Conservation (phyloP, 1,140 invertebrate species). For the Pseudomyrmex sp. region DNA sequence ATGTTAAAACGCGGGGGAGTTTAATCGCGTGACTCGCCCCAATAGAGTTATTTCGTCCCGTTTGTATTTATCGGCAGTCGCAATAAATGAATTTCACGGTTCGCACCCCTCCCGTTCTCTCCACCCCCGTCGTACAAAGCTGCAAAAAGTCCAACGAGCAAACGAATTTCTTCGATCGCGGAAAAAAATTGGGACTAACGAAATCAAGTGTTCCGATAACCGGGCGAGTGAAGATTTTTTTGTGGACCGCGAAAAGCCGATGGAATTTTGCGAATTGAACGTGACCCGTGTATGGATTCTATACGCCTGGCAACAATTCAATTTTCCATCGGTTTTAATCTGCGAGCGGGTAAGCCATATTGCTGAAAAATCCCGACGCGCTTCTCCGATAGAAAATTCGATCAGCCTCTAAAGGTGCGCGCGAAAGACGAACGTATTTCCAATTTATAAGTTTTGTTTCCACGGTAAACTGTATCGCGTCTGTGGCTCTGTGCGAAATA, state of each 20-base stretch:
- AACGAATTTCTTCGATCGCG: slow-evolving; percentile 24
- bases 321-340: slow-evolving; percentile 52
- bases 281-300: slow-evolving; percentile 18
- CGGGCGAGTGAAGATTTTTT: slow-evolving; percentile 10
- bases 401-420: not conserved
- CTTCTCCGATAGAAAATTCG: slow-evolving; percentile 25
- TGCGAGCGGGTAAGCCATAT: slow-evolving; percentile 12
- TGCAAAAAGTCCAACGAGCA: slow-evolving; percentile 7
- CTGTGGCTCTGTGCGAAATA: not conserved
- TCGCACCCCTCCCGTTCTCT: not conserved
- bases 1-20: not conserved
- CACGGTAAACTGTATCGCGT: not conserved
- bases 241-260: slow-evolving; percentile 15
- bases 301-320: slow-evolving; percentile 43
- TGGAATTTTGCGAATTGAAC: slow-evolving; percentile 17
- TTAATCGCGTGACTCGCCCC: no score
- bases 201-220: slow-evolving; percentile 33
- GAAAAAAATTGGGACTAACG: slow-evolving; percentile 14
- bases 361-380: slow-evolving; percentile 35
- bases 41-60: slow-evolving; percentile 44
- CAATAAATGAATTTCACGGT: slow-evolving; percentile 26
- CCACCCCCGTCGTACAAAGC: no score
- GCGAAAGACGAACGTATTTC: slow-evolving; percentile 13
- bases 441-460: slow-evolving; percentile 32
- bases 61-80: slow-evolving; percentile 9